A percentile compares a stretch with the other conserved stretches of the same genome.
These are phyloP conservation scores for Tenthredo mesomela DNA, from an alignment of 2,888 invertebrate genomes.

Conservation along the genomic window DNA sequence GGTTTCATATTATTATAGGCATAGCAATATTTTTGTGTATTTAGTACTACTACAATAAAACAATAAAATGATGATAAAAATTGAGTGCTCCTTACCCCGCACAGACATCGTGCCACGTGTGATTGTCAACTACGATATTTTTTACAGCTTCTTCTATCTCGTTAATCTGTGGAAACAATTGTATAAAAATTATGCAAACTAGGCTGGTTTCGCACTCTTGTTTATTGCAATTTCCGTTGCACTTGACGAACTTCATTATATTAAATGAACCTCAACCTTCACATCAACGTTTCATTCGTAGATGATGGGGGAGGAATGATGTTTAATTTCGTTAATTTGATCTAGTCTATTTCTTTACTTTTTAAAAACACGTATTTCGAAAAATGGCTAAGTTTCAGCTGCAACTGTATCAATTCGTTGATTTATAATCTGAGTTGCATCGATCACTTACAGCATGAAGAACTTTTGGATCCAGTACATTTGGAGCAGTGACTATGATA, in stretches of 20 bases:
- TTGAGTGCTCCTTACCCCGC: constrained; percentile 69
- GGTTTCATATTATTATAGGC: too few species aligned
- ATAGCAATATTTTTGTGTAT: background rate
- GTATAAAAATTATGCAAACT: background rate
- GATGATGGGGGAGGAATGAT: background rate
- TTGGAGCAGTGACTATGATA: constrained; percentile 75
- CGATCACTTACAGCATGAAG: constrained; percentile 70
- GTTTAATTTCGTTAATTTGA: background rate
- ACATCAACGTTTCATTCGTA: background rate
- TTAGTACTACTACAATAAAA: background rate
- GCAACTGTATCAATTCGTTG: background rate
- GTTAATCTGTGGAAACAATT: constrained; percentile 65
- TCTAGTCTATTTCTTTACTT: background rate
- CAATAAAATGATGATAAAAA: constrained; percentile 9
- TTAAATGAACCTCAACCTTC: background rate
- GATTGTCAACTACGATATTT: constrained; percentile 67
- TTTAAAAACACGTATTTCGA: background rate
- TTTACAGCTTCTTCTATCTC: constrained; percentile 69
- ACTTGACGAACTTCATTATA: background rate
- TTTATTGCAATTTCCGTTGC: background rate
- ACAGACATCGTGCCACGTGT: constrained; percentile 74
- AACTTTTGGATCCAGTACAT: constrained; percentile 73
- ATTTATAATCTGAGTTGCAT: background rate
- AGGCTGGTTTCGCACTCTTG: background rate
- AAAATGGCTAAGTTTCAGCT: background rate